These are phyloP conservation scores for Zosterops borbonicus DNA, from an alignment of 2,113 vertebrate species.

Conservation along the genomic window DNA sequence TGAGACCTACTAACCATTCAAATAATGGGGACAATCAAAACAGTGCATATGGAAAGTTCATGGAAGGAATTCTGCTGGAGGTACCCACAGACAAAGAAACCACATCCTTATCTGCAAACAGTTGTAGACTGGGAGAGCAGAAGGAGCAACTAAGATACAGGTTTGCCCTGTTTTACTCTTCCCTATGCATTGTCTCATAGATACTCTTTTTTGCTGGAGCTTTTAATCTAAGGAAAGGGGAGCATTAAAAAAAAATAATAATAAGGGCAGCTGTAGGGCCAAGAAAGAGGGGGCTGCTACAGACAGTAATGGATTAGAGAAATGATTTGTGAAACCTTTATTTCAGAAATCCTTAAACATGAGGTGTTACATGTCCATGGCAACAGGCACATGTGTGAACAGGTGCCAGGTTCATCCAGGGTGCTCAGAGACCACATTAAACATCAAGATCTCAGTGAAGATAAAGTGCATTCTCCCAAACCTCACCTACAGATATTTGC, in stretches of 20 bases:
- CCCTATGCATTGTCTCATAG: not conserved
- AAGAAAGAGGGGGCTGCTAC: not conserved
- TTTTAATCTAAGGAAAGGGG: not conserved
- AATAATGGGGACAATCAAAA: not conserved
- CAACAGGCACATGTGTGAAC: fast-evolving
- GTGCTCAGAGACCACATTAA: not conserved
- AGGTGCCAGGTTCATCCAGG: not conserved
- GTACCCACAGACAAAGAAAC: not conserved
- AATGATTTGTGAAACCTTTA: not conserved
- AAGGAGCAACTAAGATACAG: not conserved
- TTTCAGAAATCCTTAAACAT: not conserved
- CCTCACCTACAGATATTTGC: not conserved
- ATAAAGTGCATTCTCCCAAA: not conserved
- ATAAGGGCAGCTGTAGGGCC: not conserved
- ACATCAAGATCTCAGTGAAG: not conserved
- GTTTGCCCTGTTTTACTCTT: not conserved
- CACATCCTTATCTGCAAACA: not conserved
- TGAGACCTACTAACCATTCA: not conserved
- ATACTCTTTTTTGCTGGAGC: not conserved
- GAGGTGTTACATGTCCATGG: not conserved
- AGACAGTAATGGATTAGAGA: not conserved
- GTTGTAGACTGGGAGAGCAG: not conserved
- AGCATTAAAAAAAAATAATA: not conserved
- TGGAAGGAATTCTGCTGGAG: not conserved
- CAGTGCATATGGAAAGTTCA: not conserved